These are phyloP conservation scores for Gouania willdenowi DNA, from an alignment of 2,797 vertebrate species.

Conservation along the genomic window DNA sequence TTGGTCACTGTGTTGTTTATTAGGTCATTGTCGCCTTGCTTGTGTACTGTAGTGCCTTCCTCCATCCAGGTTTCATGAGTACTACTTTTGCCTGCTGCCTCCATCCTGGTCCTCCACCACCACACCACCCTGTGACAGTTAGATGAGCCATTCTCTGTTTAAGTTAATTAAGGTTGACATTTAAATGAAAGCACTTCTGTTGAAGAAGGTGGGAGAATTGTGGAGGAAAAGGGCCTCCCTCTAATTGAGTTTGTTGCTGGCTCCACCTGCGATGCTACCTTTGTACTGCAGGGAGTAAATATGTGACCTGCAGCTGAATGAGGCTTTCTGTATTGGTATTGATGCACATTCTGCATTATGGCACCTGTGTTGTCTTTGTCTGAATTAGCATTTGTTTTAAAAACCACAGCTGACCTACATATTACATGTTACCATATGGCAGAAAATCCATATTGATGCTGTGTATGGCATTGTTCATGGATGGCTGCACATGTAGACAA, in stretches of 20 bases:
- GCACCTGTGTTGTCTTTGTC: conserved; percentile 5
- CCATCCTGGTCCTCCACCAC: too few species aligned
- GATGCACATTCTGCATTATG: conserved; percentile 17
- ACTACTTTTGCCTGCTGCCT: too few species aligned
- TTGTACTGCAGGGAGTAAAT: conserved; percentile 49
- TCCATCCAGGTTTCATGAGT: too few species aligned
- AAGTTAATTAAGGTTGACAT: conserved; percentile 78
- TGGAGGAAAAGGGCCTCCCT: conserved; percentile 56
- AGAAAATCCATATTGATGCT: conserved; percentile 11
- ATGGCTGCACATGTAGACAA: too few species aligned
- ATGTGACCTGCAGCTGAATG: conserved; percentile 51
- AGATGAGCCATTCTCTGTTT: conserved; percentile 56
- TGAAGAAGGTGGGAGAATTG: conserved; percentile 51
- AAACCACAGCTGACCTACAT: conserved; percentile 1
- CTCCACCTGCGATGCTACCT: conserved; percentile 52
- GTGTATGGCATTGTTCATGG: background rate
- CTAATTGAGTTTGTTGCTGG: conserved; percentile 75
- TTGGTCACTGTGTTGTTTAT: too few species aligned
- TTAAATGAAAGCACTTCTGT: conserved; percentile 74
- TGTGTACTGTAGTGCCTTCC: too few species aligned
- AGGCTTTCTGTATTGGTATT: conserved; percentile 22
- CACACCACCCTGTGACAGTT: too few species aligned
- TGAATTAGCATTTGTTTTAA: conserved; percentile 5
- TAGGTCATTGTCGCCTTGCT: too few species aligned
- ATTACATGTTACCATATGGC: conserved; percentile 14